Evolutionary conservation across 2,888 invertebrate genomes (phyloP).

Genomic region (Apamea epomidion): DNA sequence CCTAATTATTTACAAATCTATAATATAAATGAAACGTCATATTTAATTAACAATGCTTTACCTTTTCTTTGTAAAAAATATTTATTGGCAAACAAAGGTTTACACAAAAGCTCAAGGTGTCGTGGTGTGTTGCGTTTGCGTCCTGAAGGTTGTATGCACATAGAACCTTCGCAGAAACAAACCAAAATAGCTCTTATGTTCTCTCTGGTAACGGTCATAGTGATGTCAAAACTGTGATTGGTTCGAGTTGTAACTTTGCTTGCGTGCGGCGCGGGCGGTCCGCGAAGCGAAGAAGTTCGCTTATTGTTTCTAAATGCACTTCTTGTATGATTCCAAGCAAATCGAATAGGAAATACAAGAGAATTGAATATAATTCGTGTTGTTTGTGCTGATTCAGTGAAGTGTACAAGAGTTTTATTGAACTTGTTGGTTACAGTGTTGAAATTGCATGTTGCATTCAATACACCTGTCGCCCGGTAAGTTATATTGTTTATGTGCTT

Average conservation of each 20-base stretch:
- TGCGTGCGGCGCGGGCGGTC: constrained; percentile 68
- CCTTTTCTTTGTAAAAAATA: not conserved
- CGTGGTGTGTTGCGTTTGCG: constrained; percentile 10
- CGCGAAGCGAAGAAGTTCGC: constrained; percentile 61
- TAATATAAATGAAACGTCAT: not conserved
- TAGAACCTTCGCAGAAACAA: constrained; percentile 44
- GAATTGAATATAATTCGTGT: constrained; percentile 58
- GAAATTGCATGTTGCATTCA: constrained; percentile 70
- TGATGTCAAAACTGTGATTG: constrained; percentile 17
- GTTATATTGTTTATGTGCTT: constrained; percentile 69
- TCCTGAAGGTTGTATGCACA: constrained; percentile 54
- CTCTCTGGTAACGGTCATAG: not conserved
- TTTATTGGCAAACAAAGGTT: constrained; percentile 3
- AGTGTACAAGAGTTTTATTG: constrained; percentile 68
- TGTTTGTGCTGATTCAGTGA: constrained; percentile 66
- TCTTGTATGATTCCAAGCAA: constrained; percentile 59
- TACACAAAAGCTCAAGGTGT: constrained; percentile 34
- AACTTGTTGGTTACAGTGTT: constrained; percentile 61
- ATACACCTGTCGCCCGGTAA: constrained; percentile 86
- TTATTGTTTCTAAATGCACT: constrained; percentile 70
- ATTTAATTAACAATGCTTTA: not conserved
- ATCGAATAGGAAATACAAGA: constrained; percentile 60
- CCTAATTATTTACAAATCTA: no score
- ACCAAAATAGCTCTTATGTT: constrained; percentile 55
- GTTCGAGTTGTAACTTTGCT: constrained; percentile 51